These are phyloP conservation scores for Trachops cirrhosus DNA, from an alignment of 2,797 vertebrate species.

Conservation along the genomic window DNA sequence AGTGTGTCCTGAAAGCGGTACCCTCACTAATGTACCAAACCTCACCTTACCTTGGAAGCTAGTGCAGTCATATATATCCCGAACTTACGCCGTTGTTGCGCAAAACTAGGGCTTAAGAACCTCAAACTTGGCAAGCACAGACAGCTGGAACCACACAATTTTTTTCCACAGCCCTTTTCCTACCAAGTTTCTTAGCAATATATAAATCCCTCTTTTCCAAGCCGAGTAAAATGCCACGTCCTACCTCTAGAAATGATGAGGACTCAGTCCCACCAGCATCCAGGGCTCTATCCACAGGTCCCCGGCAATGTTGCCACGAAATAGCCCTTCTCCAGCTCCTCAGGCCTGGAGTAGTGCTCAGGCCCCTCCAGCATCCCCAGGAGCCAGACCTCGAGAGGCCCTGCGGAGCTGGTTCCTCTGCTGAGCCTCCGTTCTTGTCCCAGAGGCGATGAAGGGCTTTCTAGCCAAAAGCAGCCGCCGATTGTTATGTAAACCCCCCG, in stretches of 20 bases:
- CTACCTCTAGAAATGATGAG: constrained; percentile 63
- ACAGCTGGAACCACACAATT: constrained; percentile 77
- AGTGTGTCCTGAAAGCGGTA: constrained; percentile 40
- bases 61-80: constrained; percentile 50
- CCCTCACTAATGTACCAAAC: constrained; percentile 66
- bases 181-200: constrained; percentile 77
- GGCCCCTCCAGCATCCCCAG: neutral
- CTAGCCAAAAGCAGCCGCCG: neutral
- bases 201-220: constrained; percentile 74
- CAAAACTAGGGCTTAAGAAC: constrained; percentile 82
- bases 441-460: neutral
- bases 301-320: constrained; percentile 79
- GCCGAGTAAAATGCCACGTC: constrained; percentile 78
- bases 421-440: neutral
- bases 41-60: constrained; percentile 54
- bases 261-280: constrained; percentile 67
- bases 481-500: neutral
- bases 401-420: neutral
- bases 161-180: constrained; percentile 80
- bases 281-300: constrained; percentile 80
- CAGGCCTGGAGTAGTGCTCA: constrained; percentile 77
- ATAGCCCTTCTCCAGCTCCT: constrained; percentile 77
- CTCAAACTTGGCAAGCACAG: constrained; percentile 82
- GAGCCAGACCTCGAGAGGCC: neutral
- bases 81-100: constrained; percentile 69